phyloP scores from a whole-genome alignment of 2,888 invertebrate species.

The Scrobipalpa costella region DNA sequence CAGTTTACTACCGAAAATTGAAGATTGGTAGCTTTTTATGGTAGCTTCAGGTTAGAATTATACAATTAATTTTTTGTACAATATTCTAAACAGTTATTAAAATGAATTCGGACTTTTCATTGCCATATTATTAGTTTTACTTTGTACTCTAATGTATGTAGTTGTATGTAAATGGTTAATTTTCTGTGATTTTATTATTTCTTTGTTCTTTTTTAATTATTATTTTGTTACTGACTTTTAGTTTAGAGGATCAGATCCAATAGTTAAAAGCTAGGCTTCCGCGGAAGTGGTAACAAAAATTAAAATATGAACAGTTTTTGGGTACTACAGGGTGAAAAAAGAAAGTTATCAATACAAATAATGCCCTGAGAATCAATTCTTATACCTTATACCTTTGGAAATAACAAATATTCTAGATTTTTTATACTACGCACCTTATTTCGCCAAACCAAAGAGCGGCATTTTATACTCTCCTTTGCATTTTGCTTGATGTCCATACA shows the following conservation, averaged over 20 bases:
- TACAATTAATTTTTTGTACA: background rate
- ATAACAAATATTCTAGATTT: slow-evolving; percentile 34
- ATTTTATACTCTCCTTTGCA: slow-evolving; percentile 46
- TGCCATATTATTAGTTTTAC: slow-evolving; percentile 68
- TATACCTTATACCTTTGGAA: background rate
- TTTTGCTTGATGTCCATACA: slow-evolving; percentile 37
- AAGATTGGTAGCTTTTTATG: background rate
- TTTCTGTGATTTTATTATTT: slow-evolving; percentile 72
- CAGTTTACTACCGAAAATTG: background rate
- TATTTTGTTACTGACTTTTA: slow-evolving; percentile 56
- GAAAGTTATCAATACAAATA: background rate
- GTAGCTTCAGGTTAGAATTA: background rate
- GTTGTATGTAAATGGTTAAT: slow-evolving; percentile 62
- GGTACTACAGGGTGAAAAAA: slow-evolving; percentile 23
- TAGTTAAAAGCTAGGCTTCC: slow-evolving; percentile 64
- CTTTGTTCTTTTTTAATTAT: slow-evolving; percentile 53
- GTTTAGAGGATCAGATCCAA: slow-evolving; percentile 69
- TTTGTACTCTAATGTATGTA: slow-evolving; percentile 62
- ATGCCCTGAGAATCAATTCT: slow-evolving; percentile 1
- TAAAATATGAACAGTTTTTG: slow-evolving; percentile 35
- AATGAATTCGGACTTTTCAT: slow-evolving; percentile 67
- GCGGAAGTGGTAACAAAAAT: slow-evolving; percentile 35
- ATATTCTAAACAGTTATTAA: background rate
- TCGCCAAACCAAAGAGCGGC: slow-evolving; percentile 63
- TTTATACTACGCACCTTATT: slow-evolving; percentile 29